Evolutionary conservation across 2,797 vertebrate genomes (phyloP).

Genomic region (Lagorchestes hirsutus): DNA sequence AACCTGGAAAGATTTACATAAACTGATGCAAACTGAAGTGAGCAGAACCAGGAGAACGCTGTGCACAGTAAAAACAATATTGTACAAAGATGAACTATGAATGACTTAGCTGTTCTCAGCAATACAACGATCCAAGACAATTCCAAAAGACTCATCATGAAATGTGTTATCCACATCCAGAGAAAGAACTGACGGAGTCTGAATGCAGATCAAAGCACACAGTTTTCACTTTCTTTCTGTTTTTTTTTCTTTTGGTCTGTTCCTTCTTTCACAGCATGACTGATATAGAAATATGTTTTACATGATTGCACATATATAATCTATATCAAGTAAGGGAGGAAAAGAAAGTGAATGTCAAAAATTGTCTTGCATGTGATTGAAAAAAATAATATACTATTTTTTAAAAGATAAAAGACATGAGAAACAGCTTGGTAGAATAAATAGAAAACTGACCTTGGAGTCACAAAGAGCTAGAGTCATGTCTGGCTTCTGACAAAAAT

Average conservation of each 20-base stretch:
- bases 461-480: no score
- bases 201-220: background rate
- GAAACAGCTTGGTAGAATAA: background rate
- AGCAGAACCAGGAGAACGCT: background rate
- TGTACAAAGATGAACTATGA: background rate
- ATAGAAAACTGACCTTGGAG: background rate
- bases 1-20: background rate
- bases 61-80: background rate
- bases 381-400: background rate
- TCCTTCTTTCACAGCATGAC: background rate
- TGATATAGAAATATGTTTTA: background rate
- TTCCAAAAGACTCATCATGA: background rate
- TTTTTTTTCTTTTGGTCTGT: background rate
- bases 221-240: background rate
- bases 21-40: background rate
- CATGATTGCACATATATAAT: background rate
- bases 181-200: background rate
- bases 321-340: background rate
- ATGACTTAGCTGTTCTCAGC: background rate
- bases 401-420: background rate
- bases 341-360: background rate
- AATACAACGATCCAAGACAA: background rate
- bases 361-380: background rate
- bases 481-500: no score
- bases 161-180: background rate